Evolutionary conservation across 1,140 invertebrate species (phyloP).

Genomic region (Camponotus vicinus): DNA sequence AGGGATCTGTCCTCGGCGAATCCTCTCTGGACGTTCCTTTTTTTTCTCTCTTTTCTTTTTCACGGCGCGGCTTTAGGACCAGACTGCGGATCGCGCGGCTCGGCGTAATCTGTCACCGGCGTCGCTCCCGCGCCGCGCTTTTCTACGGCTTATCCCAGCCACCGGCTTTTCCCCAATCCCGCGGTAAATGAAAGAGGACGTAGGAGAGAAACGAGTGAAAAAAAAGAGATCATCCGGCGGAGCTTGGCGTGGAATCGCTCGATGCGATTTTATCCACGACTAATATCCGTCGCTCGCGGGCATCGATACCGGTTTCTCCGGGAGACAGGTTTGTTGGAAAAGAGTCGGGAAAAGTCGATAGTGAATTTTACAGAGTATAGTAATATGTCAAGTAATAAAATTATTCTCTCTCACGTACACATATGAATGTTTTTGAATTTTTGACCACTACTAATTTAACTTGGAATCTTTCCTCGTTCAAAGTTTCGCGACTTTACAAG

Average conservation of each 20-base stretch:
- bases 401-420: neutral
- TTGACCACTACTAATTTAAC: neutral
- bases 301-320: slow-evolving; percentile 47
- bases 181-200: slow-evolving; percentile 67
- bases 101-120: slow-evolving; percentile 84
- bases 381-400: neutral
- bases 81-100: slow-evolving; percentile 72
- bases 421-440: neutral
- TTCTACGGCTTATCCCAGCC: slow-evolving; percentile 83
- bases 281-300: slow-evolving; percentile 36
- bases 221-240: neutral
- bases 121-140: slow-evolving; percentile 80
- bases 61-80: slow-evolving; percentile 66
- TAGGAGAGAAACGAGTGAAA: slow-evolving; percentile 38
- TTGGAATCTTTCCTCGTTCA: neutral
- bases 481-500: neutral
- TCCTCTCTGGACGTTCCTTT: slow-evolving; percentile 13
- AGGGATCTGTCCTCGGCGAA: slow-evolving; percentile 65
- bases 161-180: slow-evolving; percentile 83
- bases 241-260: slow-evolving; percentile 32
- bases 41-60: slow-evolving; percentile 52
- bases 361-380: slow-evolving; percentile 1
- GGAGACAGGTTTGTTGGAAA: neutral
- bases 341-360: neutral
- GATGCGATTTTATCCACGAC: slow-evolving; percentile 45